Percentiles rank a stretch among this genome's conserved stretches.
Conservation (phyloP, 2,797 vertebrate species). For the Podarcis lilfordi region DNA sequence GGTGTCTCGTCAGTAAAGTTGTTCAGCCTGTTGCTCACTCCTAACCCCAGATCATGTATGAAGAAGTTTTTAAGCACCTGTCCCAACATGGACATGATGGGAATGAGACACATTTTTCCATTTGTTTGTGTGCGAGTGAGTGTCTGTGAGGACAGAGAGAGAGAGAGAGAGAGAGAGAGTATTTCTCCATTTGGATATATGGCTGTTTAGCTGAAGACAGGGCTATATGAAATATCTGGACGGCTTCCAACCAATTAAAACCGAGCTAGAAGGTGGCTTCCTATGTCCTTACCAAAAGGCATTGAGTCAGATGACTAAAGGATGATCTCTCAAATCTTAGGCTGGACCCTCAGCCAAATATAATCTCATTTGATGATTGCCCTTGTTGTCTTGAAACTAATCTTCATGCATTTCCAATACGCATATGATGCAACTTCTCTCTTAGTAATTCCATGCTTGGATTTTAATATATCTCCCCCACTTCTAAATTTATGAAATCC, state of each 20-base stretch:
- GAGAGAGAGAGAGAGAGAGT: too few species aligned
- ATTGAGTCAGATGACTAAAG: not conserved
- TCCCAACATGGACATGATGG: not conserved
- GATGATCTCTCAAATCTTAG: not conserved
- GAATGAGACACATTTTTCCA: not conserved
- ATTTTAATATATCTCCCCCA: not conserved
- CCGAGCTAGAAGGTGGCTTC: too few species aligned
- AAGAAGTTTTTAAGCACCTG: too few species aligned
- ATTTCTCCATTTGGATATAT: not conserved
- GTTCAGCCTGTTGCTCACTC: too few species aligned
- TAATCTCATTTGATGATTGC: not conserved
- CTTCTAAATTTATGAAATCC: not conserved
- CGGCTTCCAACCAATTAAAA: too few species aligned
- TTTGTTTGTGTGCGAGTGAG: not conserved
- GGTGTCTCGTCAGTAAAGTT: too few species aligned
- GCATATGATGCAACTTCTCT: not conserved
- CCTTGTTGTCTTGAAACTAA: not conserved
- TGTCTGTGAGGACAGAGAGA: too few species aligned
- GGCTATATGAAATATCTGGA: not conserved
- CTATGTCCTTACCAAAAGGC: not conserved
- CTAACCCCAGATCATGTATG: too few species aligned
- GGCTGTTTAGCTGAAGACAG: not conserved
- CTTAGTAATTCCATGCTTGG: not conserved
- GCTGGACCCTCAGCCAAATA: not conserved
- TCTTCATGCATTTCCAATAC: not conserved